phyloP scores from a whole-genome alignment of 2,888 invertebrate genomes.

The Epinotia nisella region DNA sequence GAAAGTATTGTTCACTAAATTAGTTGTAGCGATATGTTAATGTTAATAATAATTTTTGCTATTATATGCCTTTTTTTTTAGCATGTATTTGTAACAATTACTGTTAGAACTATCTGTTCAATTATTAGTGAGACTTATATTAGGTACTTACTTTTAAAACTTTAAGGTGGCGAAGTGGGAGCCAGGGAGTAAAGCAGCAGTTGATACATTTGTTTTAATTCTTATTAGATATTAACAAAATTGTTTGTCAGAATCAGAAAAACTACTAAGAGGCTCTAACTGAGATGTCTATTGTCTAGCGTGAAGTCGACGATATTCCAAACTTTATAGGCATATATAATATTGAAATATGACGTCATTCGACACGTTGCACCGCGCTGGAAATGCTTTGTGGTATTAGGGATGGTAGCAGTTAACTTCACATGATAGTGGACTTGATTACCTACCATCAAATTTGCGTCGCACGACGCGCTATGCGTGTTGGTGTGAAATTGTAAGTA shows the following conservation, averaged over 20 bases:
- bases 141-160: background rate
- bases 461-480: background rate
- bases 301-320: background rate
- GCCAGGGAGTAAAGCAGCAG: background rate
- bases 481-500: background rate
- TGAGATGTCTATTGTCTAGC: background rate
- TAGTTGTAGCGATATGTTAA: background rate
- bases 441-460: background rate
- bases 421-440: background rate
- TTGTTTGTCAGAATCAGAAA: background rate
- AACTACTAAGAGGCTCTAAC: background rate
- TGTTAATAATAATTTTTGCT: background rate
- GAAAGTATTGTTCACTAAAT: background rate
- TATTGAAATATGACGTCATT: background rate
- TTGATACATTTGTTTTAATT: background rate
- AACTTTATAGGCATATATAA: too few relatives aligned
- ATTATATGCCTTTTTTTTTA: background rate
- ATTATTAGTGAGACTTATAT: background rate
- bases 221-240: slow-evolving; percentile 1
- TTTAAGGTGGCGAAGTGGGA: background rate
- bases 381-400: background rate
- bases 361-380: background rate
- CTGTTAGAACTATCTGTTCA: background rate
- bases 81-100: background rate
- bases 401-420: background rate